phyloP scores from a whole-genome alignment of 2,797 vertebrate genomes.

The Sebastes itinus region DNA sequence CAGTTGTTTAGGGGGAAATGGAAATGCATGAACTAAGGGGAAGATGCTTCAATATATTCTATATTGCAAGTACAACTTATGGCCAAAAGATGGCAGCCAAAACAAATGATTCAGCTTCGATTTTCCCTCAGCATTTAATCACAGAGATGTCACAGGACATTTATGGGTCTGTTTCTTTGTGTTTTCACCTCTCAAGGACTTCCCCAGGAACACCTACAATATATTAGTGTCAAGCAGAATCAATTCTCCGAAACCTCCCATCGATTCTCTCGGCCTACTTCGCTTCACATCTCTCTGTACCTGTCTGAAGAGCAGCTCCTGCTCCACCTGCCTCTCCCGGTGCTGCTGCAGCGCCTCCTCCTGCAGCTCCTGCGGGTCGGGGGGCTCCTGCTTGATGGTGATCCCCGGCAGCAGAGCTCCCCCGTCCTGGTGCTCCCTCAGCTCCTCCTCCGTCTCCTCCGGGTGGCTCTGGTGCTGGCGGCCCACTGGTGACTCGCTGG shows the following conservation, averaged over 20 bases:
- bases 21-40: not conserved
- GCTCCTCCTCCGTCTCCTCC: conserved; percentile 97
- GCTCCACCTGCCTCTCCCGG: conserved; percentile 82
- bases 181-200: conserved; percentile 6
- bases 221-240: conserved; percentile 7
- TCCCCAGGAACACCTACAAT: conserved; percentile 1
- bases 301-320: conserved; percentile 97
- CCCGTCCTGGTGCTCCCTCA: conserved; percentile 93
- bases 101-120: conserved; percentile 16
- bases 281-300: conserved; percentile 51
- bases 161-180: not conserved
- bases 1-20: not conserved
- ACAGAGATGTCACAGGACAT: not conserved
- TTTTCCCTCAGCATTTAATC: conserved; percentile 10
- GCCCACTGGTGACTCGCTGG: conserved; percentile 84
- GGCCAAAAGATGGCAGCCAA: conserved; percentile 68
- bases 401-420: conserved; percentile 79
- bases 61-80: conserved; percentile 31
- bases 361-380: conserved; percentile 85
- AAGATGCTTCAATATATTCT: not conserved
- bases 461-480: conserved; percentile 98
- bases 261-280: not conserved
- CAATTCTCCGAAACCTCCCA: conserved; percentile 4
- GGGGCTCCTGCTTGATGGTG: conserved; percentile 94
- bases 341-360: conserved; percentile 83